Base-by-base conservation (phyloP, 2,888 invertebrate species). In the Thumatha senex region DNA sequence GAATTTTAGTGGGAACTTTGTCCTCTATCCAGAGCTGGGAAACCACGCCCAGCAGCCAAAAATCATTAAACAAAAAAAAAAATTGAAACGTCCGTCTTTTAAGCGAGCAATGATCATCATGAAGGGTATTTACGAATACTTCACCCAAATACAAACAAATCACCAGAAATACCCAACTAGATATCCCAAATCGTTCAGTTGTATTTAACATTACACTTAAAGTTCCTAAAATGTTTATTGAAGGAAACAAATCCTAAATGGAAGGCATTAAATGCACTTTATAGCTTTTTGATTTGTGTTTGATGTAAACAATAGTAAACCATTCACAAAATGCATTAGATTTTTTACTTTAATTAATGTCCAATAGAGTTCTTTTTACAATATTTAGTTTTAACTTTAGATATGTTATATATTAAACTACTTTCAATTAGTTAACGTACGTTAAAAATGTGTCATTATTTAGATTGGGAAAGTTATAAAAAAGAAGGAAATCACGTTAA, bases 271-370 rank as follows among this genome's bases (percentile, higher is more conserved):
- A 86, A 84, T 78, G 67, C 67, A 65, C 72, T 78, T 87, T 83
- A 89, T 78, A 68, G 72, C 76, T 61, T 67, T 84, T 84, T 86
- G 84, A 87, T 88, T 87, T 86, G 84, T 82, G 64, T 70, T 70
- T 49, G 56, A 67, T 63, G 70, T 80, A 78, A 78, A 81, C 79
- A 78, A 63, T 50, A 52, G 48, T 48, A 54, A 50, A 51, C 52
- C 14, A 13, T 31, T 15, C 8, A 0, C 1, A 31, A n/a, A 0
- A 40, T 30, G 12, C 0, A 38, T 55, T 39, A 12, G 0, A 31
- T 13, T 31, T 18, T 11, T 30, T 14, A 36, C 14, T 30, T 43
- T 35, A 4, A 0, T 0, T 0, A 0, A n/a, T 9, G 0, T 7
- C 0, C 0, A 0, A 8, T 40, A 48, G 1, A 50, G 48, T 54